phyloP scores from a whole-genome alignment of 2,113 vertebrate genomes.

The Amazona guildingii region DNA sequence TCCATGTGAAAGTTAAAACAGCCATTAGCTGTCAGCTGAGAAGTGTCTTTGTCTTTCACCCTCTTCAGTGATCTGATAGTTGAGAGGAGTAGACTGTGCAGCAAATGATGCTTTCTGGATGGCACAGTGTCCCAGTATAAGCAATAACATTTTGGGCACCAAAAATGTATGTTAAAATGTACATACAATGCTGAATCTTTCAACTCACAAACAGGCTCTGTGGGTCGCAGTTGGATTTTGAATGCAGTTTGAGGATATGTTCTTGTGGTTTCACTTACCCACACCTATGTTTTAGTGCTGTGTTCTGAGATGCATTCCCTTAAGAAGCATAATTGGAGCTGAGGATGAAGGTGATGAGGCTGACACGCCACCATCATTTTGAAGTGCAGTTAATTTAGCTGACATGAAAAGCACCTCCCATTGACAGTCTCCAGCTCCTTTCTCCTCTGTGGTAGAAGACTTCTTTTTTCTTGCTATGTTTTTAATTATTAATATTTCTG shows the following conservation, averaged over 20 bases:
- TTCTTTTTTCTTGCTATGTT: neutral
- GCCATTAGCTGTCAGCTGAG: neutral
- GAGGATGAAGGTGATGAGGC: conserved; percentile 1
- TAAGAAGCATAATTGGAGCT: neutral
- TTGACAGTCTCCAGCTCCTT: neutral
- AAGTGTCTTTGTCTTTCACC: neutral
- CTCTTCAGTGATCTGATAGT: neutral
- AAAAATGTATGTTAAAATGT: rapidly evolving
- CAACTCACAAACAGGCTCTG: neutral
- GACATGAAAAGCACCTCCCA: neutral
- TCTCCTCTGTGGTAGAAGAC: neutral
- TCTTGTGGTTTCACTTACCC: neutral
- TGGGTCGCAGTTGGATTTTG: neutral
- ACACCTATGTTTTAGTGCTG: neutral
- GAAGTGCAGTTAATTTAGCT: conserved; percentile 22
- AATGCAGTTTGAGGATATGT: neutral
- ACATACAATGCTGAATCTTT: neutral
- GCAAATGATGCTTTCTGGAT: neutral
- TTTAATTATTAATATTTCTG: conserved; percentile 13
- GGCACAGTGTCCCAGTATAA: neutral
- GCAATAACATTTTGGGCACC: neutral
- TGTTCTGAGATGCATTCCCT: neutral
- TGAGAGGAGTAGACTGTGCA: neutral
- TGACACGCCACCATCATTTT: neutral
- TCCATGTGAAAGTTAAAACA: neutral